Percentiles rank a stretch among this genome's conserved stretches.
These are phyloP conservation scores for Lepidocolaptes lacrymiger DNA, from an alignment of 2,797 vertebrate species.

Conservation along the genomic window DNA sequence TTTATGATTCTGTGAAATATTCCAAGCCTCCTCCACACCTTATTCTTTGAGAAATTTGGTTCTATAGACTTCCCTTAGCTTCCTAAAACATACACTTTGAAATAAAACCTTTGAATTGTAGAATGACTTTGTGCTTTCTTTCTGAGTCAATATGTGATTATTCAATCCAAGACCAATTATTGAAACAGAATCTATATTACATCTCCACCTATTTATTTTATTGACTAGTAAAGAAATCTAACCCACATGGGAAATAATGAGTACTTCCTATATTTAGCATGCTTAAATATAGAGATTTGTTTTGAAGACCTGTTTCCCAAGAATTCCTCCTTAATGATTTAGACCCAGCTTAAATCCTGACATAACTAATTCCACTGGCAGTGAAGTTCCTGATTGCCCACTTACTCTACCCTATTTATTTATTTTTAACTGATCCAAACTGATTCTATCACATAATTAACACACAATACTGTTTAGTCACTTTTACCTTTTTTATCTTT, in stretches of 20 bases:
- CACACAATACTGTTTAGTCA: neutral
- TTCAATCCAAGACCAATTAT: conserved; percentile 12
- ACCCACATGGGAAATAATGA: neutral
- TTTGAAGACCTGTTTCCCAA: neutral
- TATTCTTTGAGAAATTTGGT: neutral
- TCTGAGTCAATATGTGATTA: neutral
- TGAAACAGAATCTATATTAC: neutral
- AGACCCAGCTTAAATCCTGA: neutral
- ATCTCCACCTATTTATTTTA: neutral
- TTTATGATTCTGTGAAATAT: neutral
- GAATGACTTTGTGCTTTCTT: neutral
- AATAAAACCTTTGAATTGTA: neutral
- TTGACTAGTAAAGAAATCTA: neutral
- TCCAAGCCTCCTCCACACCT: neutral
- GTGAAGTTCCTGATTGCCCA: neutral
- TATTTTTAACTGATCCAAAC: conserved; percentile 4
- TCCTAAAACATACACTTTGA: neutral
- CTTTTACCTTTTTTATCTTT: conserved; percentile 35
- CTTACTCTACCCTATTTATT: neutral
- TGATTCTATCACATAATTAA: conserved; percentile 44
- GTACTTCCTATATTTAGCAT: neutral
- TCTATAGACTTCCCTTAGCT: neutral
- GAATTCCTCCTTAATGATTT: neutral
- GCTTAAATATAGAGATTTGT: neutral
- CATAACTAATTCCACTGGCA: conserved; percentile 1